Conservation (phyloP, 2,113 vertebrate genomes). For the Eulacestoma nigropectus region DNA sequence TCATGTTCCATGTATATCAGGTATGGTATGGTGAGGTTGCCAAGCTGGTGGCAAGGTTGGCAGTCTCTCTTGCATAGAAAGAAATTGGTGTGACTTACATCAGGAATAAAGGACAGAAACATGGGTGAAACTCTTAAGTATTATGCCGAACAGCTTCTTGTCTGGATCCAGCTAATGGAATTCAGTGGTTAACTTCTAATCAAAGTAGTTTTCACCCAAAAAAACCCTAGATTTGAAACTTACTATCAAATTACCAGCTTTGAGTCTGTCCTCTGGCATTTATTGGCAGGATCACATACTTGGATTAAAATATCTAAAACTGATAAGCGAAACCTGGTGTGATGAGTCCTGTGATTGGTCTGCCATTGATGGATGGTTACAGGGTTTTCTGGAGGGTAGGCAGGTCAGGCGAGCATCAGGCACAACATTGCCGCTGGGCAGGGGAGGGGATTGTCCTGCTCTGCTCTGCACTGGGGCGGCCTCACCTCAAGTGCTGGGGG, state of each 20-base stretch:
- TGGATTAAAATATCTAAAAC: neutral
- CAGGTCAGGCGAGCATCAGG: neutral
- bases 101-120: neutral
- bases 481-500: neutral
- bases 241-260: neutral
- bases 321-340: fast-evolving
- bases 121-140: neutral
- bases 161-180: neutral
- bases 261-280: neutral
- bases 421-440: fast-evolving
- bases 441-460: neutral
- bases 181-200: neutral
- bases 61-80: neutral
- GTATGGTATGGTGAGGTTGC: neutral
- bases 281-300: neutral
- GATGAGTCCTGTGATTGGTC: neutral
- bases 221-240: neutral
- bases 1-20: neutral
- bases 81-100: neutral
- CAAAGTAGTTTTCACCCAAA: neutral
- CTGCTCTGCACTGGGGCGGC: fast-evolving
- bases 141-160: neutral
- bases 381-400: neutral
- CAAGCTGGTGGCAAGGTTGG: neutral
- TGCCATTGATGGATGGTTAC: neutral